These are phyloP conservation scores for Parasteatoda tepidariorum DNA, from an alignment of 1,140 invertebrate genomes.

Conservation along the genomic window DNA sequence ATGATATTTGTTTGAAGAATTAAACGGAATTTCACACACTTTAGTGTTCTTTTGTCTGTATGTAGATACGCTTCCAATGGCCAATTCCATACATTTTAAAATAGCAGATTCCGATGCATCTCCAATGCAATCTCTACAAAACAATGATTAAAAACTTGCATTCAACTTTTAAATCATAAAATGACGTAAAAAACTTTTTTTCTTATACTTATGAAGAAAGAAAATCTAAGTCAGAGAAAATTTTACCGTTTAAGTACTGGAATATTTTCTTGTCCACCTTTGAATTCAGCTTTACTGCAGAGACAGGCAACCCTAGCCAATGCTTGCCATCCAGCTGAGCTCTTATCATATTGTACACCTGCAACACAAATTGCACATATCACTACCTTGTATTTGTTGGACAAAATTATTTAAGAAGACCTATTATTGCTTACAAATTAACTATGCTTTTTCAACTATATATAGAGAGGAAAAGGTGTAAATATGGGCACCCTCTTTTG, in stretches of 20 bases:
- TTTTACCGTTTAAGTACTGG: slow-evolving; percentile 87
- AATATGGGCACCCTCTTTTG: too few relatives aligned
- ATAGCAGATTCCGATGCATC: slow-evolving; percentile 68
- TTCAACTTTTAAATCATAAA: too few relatives aligned
- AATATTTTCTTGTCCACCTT: slow-evolving; percentile 87
- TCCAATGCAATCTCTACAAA: slow-evolving; percentile 64
- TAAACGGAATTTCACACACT: slow-evolving; percentile 69
- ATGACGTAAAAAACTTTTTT: too few relatives aligned
- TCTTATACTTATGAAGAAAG: too few relatives aligned
- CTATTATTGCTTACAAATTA: too few relatives aligned
- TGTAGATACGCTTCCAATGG: slow-evolving; percentile 63
- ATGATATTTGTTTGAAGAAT: slow-evolving; percentile 74
- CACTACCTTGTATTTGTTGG: too few relatives aligned
- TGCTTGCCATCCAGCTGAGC: slow-evolving; percentile 91
- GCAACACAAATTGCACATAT: neutral
- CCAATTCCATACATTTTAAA: slow-evolving; percentile 67
- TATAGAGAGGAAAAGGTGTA: too few relatives aligned
- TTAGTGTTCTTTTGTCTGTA: slow-evolving; percentile 64
- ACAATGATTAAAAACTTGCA: too few relatives aligned
- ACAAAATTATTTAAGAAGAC: too few relatives aligned
- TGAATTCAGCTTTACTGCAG: slow-evolving; percentile 98
- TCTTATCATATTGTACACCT: slow-evolving; percentile 88
- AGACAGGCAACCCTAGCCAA: slow-evolving; percentile 91
- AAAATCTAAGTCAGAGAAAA: too few relatives aligned
- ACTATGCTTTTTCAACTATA: too few relatives aligned